Conservation (phyloP, 2,797 vertebrate genomes). For the Falco biarmicus region DNA sequence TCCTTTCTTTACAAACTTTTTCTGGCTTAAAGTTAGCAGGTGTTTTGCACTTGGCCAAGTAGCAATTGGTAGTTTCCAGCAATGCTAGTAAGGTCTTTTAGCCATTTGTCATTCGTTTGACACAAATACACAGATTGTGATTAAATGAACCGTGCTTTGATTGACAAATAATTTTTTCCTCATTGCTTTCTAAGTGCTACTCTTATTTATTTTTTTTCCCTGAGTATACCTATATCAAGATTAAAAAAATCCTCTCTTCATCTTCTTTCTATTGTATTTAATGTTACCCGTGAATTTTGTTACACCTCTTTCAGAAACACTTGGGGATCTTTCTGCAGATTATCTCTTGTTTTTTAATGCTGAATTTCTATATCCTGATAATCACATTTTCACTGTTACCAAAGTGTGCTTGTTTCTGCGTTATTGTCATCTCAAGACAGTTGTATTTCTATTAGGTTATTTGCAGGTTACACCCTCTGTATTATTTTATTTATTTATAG, state of each 20-base stretch:
- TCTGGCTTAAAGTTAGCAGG: not conserved
- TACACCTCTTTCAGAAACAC: not conserved
- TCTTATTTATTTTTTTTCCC: not conserved
- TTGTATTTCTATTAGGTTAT: not conserved
- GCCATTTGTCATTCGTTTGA: not conserved
- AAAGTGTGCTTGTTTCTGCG: not conserved
- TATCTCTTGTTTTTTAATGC: not conserved
- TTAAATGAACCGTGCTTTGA: not conserved
- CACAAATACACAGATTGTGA: not conserved
- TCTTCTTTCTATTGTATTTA: not conserved
- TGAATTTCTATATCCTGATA: not conserved
- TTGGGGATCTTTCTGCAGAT: not conserved
- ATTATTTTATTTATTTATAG: constrained; percentile 12
- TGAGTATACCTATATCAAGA: not conserved
- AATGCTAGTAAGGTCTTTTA: not conserved
- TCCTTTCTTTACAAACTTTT: not conserved
- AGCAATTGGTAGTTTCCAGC: not conserved
- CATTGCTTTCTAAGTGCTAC: not conserved
- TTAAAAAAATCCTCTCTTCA: not conserved
- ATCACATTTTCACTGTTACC: not conserved
- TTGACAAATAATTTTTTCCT: not conserved
- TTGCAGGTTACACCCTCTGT: not conserved
- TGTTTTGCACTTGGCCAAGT: not conserved
- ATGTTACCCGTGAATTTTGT: not conserved
- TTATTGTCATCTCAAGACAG: not conserved